A percentile compares a stretch with the other conserved stretches of the same genome.
These are phyloP conservation scores for Machimus atricapillus DNA, from an alignment of 2,888 invertebrate species.

Conservation along the genomic window DNA sequence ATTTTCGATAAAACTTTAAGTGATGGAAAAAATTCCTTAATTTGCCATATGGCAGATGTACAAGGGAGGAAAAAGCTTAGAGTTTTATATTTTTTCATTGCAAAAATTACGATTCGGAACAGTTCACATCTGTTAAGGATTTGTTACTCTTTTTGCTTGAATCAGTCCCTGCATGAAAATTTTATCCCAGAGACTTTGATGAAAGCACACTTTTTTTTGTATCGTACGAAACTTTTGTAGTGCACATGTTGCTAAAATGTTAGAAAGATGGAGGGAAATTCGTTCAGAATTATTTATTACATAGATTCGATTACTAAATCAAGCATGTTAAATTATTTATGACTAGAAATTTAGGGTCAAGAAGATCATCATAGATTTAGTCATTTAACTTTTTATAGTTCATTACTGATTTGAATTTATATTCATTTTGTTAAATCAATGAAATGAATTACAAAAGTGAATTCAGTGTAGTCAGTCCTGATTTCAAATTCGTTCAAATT, in stretches of 20 bases:
- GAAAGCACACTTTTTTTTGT: background rate
- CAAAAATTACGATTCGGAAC: background rate
- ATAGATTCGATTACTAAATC: background rate
- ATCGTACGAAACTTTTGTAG: background rate
- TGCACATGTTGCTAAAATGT: background rate
- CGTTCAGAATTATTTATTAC: background rate
- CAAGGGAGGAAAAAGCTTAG: background rate
- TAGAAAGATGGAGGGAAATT: background rate
- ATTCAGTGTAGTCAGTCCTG: no score
- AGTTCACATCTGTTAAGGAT: background rate
- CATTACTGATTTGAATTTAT: no score
- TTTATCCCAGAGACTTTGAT: background rate
- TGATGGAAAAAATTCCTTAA: background rate
- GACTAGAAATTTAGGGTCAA: background rate
- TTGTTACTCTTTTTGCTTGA: background rate
- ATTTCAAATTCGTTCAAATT: no score
- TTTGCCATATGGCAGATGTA: background rate
- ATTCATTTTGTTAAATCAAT: no score
- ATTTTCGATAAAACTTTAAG: background rate
- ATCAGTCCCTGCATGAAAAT: background rate
- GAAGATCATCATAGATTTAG: background rate
- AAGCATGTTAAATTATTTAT: background rate
- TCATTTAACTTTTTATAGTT: background rate
- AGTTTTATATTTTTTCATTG: background rate
- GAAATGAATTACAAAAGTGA: no score